Evolutionary conservation across 2,113 vertebrate genomes (phyloP).

Genomic region (Galbula dea): DNA sequence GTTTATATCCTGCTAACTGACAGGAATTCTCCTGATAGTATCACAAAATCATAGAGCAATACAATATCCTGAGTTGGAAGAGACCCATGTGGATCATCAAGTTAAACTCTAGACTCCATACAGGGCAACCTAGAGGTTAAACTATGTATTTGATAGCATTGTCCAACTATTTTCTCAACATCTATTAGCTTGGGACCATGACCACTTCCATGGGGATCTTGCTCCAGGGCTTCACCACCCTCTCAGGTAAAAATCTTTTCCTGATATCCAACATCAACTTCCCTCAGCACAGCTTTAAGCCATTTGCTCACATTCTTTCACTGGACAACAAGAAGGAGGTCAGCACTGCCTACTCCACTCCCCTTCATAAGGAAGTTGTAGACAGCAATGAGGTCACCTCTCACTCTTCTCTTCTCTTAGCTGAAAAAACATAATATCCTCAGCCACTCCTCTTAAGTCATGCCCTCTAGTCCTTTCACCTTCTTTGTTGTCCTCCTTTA

Average conservation of each 20-base stretch:
- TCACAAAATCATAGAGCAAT: background rate
- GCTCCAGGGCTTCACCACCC: background rate
- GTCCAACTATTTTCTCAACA: background rate
- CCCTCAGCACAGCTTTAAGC: background rate
- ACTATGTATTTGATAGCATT: background rate
- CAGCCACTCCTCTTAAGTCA: background rate
- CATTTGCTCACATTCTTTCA: fast-evolving
- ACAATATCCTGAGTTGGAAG: background rate
- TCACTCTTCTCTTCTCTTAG: background rate
- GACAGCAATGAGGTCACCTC: background rate
- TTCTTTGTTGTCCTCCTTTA: background rate
- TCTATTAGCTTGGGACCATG: background rate
- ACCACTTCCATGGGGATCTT: background rate
- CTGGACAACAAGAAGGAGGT: background rate
- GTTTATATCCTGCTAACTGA: background rate
- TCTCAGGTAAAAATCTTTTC: background rate
- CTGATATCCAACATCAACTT: background rate
- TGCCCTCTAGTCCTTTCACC: background rate
- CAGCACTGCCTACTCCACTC: background rate
- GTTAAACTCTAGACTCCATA: background rate
- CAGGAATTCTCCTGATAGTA: background rate
- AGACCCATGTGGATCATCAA: fast-evolving
- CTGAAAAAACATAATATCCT: background rate
- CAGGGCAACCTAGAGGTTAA: background rate
- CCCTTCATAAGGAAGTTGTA: background rate